Percentiles rank a stretch among this genome's conserved stretches.
Evolutionary conservation across 2,888 invertebrate species (phyloP).

Genomic region (Steinernema carpocapsae): DNA sequence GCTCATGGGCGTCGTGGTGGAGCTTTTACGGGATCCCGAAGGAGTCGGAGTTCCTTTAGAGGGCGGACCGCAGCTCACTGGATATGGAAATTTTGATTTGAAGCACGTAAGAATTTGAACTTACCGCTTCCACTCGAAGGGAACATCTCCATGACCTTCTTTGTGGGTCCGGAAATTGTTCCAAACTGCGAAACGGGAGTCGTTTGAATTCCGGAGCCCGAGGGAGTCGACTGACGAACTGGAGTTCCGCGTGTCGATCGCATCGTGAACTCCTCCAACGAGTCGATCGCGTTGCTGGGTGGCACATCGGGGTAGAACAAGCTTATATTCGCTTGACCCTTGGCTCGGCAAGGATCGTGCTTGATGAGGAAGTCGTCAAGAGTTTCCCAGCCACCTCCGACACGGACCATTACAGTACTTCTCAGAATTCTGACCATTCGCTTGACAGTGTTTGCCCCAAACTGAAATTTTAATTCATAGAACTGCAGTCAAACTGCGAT

Average conservation of each 20-base stretch:
- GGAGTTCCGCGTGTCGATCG: conserved; percentile 27
- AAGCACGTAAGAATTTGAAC: neutral
- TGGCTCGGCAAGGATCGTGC: conserved; percentile 96
- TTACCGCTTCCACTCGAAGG: conserved; percentile 15
- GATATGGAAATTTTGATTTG: neutral
- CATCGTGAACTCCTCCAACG: conserved; percentile 93
- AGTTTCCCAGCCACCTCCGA: conserved; percentile 99
- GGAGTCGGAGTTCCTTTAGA: neutral
- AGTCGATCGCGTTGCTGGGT: conserved; percentile 96
- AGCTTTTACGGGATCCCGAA: neutral
- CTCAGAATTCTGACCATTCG: conserved; percentile 95
- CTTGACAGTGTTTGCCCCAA: conserved; percentile 97
- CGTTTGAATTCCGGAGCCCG: conserved; percentile 25
- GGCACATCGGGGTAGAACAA: conserved; percentile 97
- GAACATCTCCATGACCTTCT: conserved; percentile 80
- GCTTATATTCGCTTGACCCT: conserved; percentile 97
- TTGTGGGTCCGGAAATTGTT: conserved; percentile 71
- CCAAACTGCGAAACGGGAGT: conserved; percentile 72
- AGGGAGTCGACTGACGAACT: neutral
- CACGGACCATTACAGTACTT: conserved; percentile 99
- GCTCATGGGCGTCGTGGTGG: conserved; percentile 18
- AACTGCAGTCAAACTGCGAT: neutral
- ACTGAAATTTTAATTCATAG: conserved; percentile 75
- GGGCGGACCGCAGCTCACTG: neutral
- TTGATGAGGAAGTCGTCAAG: conserved; percentile 98